phyloP scores from a whole-genome alignment of 2,113 vertebrate species.

The Ammodramus savannarum region DNA sequence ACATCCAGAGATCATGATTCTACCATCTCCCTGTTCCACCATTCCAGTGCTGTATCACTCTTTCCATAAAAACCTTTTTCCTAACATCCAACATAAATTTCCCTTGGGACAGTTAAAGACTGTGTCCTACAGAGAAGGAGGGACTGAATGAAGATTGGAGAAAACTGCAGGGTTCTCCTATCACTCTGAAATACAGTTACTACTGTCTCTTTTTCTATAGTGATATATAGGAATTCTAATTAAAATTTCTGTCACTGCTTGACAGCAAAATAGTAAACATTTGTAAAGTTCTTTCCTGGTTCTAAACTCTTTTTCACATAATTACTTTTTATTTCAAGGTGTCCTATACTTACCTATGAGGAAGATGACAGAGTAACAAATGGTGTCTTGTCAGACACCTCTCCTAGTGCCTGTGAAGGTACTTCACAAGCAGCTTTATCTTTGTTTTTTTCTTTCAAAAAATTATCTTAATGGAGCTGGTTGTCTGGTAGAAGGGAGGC shows the following conservation, averaged over 20 bases:
- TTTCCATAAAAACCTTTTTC: neutral
- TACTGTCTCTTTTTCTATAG: neutral
- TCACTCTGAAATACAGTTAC: neutral
- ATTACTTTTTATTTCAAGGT: neutral
- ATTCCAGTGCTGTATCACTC: neutral
- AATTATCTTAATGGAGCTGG: neutral
- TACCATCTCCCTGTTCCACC: fast-evolving
- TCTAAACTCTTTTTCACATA: neutral
- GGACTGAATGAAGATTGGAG: neutral
- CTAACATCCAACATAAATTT: neutral
- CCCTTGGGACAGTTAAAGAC: neutral
- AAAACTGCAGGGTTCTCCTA: neutral
- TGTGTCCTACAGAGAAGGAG: neutral
- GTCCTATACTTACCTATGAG: neutral
- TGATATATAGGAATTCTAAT: neutral
- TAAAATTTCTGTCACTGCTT: neutral
- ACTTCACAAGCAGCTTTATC: neutral
- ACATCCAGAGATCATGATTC: too few relatives aligned
- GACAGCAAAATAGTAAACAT: neutral
- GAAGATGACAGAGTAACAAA: neutral
- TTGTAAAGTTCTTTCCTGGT: neutral
- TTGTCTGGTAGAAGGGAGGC: neutral
- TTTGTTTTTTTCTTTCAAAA: neutral
- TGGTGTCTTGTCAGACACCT: neutral
- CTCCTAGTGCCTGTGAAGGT: neutral